Conservation (phyloP, 2,113 vertebrate species). For the Brachirus orientalis region DNA sequence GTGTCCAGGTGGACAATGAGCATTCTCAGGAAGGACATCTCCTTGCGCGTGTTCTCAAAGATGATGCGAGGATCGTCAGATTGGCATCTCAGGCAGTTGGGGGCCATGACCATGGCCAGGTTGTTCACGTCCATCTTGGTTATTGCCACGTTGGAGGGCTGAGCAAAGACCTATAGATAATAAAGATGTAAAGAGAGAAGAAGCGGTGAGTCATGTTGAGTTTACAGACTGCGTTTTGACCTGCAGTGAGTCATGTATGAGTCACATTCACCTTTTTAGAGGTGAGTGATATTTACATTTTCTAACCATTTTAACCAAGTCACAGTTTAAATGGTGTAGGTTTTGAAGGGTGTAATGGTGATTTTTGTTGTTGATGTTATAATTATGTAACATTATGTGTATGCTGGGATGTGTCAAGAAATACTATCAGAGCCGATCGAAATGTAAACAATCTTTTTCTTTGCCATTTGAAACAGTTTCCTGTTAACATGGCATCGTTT, state of each 20-base stretch:
- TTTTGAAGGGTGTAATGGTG: too few species aligned
- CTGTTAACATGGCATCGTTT: too few species aligned
- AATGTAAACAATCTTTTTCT: too few species aligned
- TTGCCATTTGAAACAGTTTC: too few species aligned
- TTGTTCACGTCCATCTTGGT: slow-evolving; percentile 97
- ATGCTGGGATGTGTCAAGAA: too few species aligned
- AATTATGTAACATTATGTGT: too few species aligned
- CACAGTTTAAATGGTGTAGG: too few species aligned
- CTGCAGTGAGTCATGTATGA: neutral
- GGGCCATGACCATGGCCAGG: slow-evolving; percentile 95
- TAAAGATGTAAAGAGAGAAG: neutral
- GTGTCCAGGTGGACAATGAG: slow-evolving; percentile 93
- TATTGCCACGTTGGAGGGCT: slow-evolving; percentile 88
- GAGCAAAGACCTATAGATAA: slow-evolving; percentile 87
- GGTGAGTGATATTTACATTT: neutral
- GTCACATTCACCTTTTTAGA: neutral
- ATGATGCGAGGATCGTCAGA: slow-evolving; percentile 90
- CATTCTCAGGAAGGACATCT: slow-evolving; percentile 93
- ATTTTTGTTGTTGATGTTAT: too few species aligned
- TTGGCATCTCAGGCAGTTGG: slow-evolving; percentile 92
- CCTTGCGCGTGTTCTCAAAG: slow-evolving; percentile 92
- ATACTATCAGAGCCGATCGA: too few species aligned
- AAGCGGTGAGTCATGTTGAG: neutral
- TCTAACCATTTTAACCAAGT: too few species aligned
- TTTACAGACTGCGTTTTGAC: too few species aligned